Conservation (phyloP, 2,888 invertebrate species). For the Heliothis peltigera region DNA sequence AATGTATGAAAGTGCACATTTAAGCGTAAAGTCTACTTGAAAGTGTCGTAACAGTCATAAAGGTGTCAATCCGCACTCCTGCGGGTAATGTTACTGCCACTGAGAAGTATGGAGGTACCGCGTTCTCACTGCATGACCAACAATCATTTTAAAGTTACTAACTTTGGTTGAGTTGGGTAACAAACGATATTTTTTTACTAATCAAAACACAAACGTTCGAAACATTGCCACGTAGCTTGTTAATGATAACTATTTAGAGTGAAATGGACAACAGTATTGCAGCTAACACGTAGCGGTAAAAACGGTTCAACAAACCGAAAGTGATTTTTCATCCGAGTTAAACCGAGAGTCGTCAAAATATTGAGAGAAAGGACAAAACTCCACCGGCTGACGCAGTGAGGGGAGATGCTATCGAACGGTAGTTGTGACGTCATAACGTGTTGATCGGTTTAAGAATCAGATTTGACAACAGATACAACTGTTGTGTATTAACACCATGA, state of each 20-base stretch:
- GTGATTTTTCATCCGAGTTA: constrained; percentile 61
- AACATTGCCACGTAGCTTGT: constrained; percentile 14
- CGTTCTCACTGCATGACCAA: constrained; percentile 33
- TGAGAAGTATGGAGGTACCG: constrained; percentile 50
- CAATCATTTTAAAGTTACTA: constrained; percentile 48
- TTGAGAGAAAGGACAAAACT: constrained; percentile 57
- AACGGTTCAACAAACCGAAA: constrained; percentile 55
- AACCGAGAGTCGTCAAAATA: constrained; percentile 51
- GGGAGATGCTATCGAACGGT: constrained; percentile 35
- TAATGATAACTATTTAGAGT: constrained; percentile 7
- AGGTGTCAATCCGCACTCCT: constrained; percentile 26
- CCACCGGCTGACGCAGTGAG: constrained; percentile 40
- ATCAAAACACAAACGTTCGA: constrained; percentile 43
- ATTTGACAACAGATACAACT: constrained; percentile 40
- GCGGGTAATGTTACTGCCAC: constrained; percentile 52
- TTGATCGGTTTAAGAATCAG: constrained; percentile 17
- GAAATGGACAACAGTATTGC: constrained; percentile 32
- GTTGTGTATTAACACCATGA: constrained; percentile 39
- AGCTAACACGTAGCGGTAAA: constrained; percentile 50
- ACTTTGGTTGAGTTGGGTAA: too few relatives aligned
- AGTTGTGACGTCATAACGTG: constrained; percentile 39
- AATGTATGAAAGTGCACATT: background rate
- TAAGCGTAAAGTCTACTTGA: background rate
- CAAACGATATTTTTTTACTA: constrained; percentile 9
- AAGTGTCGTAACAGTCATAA: constrained; percentile 14